Percentiles rank a stretch among this genome's conserved stretches.
Evolutionary conservation across 2,113 vertebrate genomes (phyloP).

Genomic region (Chitala chitala): DNA sequence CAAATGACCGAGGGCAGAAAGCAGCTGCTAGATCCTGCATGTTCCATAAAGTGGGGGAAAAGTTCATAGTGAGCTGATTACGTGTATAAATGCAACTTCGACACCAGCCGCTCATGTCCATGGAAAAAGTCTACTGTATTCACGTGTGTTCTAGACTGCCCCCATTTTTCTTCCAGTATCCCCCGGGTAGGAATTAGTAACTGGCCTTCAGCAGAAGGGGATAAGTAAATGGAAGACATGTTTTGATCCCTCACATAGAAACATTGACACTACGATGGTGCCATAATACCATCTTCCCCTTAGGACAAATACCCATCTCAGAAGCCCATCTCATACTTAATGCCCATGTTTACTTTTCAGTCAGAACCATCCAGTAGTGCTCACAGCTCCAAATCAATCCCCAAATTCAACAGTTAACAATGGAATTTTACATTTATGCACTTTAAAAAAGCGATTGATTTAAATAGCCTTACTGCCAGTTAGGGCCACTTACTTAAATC

Average conservation of each 20-base stretch:
- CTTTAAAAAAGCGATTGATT: neutral
- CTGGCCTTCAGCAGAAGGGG: neutral
- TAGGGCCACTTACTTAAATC: neutral
- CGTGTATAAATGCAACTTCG: neutral
- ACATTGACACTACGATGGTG: neutral
- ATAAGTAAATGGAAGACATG: slow-evolving; percentile 4
- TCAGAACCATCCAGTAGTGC: neutral
- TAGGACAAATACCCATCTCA: neutral
- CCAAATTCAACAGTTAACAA: no score
- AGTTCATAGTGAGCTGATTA: neutral
- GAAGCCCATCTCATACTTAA: neutral
- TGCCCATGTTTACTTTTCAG: neutral
- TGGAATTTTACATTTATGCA: neutral
- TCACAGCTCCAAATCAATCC: neutral
- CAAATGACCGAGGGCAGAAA: neutral
- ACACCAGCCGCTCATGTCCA: neutral
- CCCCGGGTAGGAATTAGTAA: no score
- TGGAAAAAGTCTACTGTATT: neutral
- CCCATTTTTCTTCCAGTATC: no score
- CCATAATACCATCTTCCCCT: neutral
- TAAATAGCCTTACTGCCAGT: neutral
- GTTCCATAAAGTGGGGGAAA: neutral
- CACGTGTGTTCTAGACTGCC: no score
- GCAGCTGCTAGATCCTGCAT: neutral
- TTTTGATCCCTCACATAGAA: neutral